Evolutionary conservation across 2,113 vertebrate genomes (phyloP).

Genomic region (Oreochromis spilurus): DNA sequence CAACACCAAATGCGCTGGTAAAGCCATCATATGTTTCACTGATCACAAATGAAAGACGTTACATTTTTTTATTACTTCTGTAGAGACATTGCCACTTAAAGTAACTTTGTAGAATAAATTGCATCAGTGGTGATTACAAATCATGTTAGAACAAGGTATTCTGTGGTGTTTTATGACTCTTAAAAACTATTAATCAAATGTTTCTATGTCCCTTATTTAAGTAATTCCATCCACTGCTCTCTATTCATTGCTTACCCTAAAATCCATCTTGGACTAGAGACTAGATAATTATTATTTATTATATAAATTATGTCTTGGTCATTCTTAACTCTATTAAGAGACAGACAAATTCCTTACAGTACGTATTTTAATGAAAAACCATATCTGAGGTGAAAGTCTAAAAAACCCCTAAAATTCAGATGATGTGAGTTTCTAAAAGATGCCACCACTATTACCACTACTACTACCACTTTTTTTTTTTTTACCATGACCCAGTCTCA

Average conservation of each 20-base stretch:
- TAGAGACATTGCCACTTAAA: not conserved
- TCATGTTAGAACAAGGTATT: not conserved
- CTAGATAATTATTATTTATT: not conserved
- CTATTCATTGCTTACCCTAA: not conserved
- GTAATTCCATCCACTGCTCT: not conserved
- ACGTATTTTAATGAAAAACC: not conserved
- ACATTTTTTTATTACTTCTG: not conserved
- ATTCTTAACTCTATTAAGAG: not conserved
- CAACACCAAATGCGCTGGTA: too few species aligned
- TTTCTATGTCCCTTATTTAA: not conserved
- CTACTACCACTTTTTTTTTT: not conserved
- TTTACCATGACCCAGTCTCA: not conserved
- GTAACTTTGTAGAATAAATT: not conserved
- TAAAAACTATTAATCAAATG: not conserved
- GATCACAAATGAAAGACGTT: not conserved
- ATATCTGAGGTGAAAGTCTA: not conserved
- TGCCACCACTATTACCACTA: accelerated
- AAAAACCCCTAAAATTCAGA: not conserved
- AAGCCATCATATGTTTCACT: not conserved
- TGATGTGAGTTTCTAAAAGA: not conserved
- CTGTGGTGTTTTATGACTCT: not conserved
- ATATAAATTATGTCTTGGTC: not conserved
- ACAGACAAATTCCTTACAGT: not conserved
- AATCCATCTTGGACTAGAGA: not conserved
- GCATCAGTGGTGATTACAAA: not conserved